A percentile compares a stretch with the other conserved stretches of the same genome.
These are phyloP conservation scores for Melanotaenia maccullochi DNA, from an alignment of 2,797 vertebrate species.

Conservation along the genomic window DNA sequence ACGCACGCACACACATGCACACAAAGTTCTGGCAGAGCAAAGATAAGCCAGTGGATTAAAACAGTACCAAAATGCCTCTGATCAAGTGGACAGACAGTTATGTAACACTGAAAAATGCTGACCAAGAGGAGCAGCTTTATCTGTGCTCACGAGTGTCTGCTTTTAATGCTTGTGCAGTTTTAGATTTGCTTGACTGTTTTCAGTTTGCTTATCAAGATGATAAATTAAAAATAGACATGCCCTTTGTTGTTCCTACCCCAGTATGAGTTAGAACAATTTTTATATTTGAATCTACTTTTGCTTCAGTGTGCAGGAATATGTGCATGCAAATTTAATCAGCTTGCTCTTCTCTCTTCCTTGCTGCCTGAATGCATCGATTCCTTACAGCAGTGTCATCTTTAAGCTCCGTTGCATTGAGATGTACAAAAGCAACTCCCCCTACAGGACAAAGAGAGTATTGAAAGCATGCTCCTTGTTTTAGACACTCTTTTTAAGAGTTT, in stretches of 20 bases:
- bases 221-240: neutral
- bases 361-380: constrained; percentile 57
- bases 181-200: neutral
- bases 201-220: constrained; percentile 10
- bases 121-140: constrained; percentile 45
- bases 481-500: neutral
- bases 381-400: constrained; percentile 43
- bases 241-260: neutral
- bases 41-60: constrained; percentile 70
- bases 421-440: constrained; percentile 55
- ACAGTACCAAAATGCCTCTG: constrained; percentile 51
- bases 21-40: constrained; percentile 28
- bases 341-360: constrained; percentile 44
- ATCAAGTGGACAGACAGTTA: constrained; percentile 66
- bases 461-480: constrained; percentile 16
- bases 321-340: constrained; percentile 71
- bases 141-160: constrained; percentile 22
- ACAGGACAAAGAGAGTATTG: constrained; percentile 27
- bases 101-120: constrained; percentile 65
- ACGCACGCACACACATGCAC: constrained; percentile 16
- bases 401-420: constrained; percentile 18
- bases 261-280: constrained; percentile 21
- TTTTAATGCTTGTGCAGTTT: constrained; percentile 24
- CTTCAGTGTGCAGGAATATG: constrained; percentile 57
- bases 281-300: constrained; percentile 61